Percentiles rank a stretch among this genome's conserved stretches.
Conservation (phyloP, 1,140 invertebrate species). For the Listronotus bonariensis region DNA sequence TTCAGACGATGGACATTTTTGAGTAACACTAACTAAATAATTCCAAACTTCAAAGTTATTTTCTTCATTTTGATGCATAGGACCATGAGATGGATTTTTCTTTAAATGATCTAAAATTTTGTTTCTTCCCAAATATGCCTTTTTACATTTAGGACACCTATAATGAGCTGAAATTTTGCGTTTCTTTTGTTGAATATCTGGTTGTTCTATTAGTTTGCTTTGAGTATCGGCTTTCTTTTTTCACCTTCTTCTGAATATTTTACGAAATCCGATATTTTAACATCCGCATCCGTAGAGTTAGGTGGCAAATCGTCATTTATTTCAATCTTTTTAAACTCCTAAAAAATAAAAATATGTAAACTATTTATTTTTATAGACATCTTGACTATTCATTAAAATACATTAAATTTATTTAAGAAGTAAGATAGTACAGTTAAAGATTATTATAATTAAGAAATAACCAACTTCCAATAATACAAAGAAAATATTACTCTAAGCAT, state of each 20-base stretch:
- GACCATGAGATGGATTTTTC: constrained; percentile 66
- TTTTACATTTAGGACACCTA: constrained; percentile 63
- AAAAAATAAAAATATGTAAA: constrained; percentile 18
- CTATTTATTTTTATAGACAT: no score
- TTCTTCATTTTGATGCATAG: constrained; percentile 37
- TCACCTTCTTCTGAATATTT: constrained; percentile 32
- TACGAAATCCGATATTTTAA: constrained; percentile 46
- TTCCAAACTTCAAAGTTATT: constrained; percentile 50
- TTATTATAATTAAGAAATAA: no score
- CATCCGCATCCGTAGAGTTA: constrained; percentile 29
- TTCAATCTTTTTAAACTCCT: constrained; percentile 51
- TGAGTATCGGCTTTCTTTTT: constrained; percentile 15
- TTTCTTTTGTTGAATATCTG: constrained; percentile 49
- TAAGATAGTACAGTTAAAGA: no score
- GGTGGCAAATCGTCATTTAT: constrained; percentile 27
- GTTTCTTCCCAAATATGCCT: constrained; percentile 62
- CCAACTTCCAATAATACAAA: no score
- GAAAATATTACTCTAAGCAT: constrained; percentile 9
- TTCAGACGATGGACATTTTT: constrained; percentile 43
- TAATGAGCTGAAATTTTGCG: constrained; percentile 62
- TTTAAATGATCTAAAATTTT: constrained; percentile 67
- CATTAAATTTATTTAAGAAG: no score
- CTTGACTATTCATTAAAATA: no score
- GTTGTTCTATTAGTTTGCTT: not conserved
- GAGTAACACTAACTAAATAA: constrained; percentile 47